phyloP scores from a whole-genome alignment of 2,113 vertebrate genomes.

The Rynchops niger region DNA sequence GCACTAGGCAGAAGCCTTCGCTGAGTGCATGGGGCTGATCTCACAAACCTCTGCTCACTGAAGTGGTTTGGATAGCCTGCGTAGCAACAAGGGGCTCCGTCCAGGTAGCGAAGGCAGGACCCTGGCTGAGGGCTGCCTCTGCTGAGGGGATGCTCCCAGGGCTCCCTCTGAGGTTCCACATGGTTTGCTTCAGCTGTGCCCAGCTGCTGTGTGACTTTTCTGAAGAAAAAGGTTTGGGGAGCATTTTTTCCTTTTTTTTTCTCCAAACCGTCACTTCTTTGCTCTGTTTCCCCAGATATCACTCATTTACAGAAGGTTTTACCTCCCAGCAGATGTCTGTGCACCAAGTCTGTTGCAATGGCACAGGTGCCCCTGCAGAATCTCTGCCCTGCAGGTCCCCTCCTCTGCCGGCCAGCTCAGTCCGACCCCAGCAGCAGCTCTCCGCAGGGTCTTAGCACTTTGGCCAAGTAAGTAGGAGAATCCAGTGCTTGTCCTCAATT shows the following conservation, averaged over 20 bases:
- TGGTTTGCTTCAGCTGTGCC: not conserved
- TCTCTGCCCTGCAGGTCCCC: not conserved
- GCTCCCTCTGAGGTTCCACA: not conserved
- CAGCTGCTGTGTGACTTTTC: not conserved
- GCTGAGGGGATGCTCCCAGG: not conserved
- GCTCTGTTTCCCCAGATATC: not conserved
- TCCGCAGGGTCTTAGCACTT: rapidly evolving
- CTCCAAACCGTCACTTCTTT: not conserved
- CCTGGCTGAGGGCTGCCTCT: not conserved
- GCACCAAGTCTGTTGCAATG: rapidly evolving
- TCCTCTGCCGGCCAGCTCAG: rapidly evolving
- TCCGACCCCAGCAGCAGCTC: not conserved
- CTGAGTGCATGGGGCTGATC: not conserved
- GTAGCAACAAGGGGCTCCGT: not conserved
- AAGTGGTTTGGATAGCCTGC: not conserved
- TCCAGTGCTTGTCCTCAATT: not conserved
- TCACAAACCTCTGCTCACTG: not conserved
- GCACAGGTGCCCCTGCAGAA: not conserved
- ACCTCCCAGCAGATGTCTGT: not conserved
- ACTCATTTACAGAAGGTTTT: not conserved
- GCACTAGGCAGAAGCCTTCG: not conserved
- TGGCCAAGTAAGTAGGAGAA: not conserved
- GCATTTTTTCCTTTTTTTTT: rapidly evolving
- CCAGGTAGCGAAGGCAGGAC: not conserved
- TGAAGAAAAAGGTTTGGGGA: not conserved